Conservation (phyloP, 92 coral and sea anemone species). For the Phenganax stokvisi region DNA sequence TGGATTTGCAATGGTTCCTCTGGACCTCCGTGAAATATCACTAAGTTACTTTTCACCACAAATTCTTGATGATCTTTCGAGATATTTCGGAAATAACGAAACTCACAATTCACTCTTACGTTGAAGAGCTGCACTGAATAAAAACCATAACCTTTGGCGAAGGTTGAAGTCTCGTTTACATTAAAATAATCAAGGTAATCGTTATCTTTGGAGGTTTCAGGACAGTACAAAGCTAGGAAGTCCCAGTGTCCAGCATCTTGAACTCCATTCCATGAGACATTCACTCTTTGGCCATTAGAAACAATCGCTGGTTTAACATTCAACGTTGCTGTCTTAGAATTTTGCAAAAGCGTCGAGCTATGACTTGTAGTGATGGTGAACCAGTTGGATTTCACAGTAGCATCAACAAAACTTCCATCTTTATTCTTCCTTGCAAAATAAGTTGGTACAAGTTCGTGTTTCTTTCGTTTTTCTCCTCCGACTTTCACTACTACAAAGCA, state of each 20-base stretch:
- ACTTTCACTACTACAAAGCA: too few relatives aligned
- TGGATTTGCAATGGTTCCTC: conserved; percentile 75
- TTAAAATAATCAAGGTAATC: conserved; percentile 71
- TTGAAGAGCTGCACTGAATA: conserved; percentile 12
- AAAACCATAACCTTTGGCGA: conserved; percentile 56
- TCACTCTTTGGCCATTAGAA: conserved; percentile 66
- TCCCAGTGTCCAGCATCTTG: conserved; percentile 47
- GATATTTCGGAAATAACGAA: conserved; percentile 62
- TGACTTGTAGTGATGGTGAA: background rate
- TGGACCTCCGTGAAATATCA: conserved; percentile 73
- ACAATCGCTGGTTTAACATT: conserved; percentile 53
- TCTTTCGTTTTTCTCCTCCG: too few relatives aligned
- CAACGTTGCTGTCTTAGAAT: background rate
- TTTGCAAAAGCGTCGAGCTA: background rate
- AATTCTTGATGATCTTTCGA: conserved; percentile 38
- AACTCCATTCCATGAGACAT: conserved; percentile 73
- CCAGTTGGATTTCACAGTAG: conserved; percentile 13
- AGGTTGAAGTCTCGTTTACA: conserved; percentile 54
- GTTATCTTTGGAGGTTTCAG: conserved; percentile 51
- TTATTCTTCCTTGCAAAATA: conserved; percentile 25
- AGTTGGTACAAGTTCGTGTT: background rate
- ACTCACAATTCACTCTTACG: conserved; percentile 58
- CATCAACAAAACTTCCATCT: conserved; percentile 18
- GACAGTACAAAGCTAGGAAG: conserved; percentile 71
- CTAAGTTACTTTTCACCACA: conserved; percentile 62